Evolutionary conservation across 2,113 vertebrate genomes (phyloP).

Genomic region (Lichenostomus cassidix): DNA sequence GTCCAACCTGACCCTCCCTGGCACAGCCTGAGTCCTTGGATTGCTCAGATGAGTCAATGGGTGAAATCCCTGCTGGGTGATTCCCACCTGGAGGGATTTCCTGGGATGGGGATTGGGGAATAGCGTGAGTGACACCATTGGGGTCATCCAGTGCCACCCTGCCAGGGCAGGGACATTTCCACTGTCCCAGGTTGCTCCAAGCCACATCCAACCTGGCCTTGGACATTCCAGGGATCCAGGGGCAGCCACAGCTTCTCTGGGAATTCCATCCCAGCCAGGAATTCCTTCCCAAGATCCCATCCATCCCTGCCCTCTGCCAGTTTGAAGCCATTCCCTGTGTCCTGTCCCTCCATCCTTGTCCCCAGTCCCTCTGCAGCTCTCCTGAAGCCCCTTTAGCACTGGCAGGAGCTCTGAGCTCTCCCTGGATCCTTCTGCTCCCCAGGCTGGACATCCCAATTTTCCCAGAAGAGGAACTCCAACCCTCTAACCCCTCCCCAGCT

Average conservation of each 20-base stretch:
- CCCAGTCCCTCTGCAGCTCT: not conserved
- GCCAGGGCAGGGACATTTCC: not conserved
- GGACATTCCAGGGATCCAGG: not conserved
- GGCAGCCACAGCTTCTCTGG: not conserved
- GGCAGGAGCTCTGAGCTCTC: not conserved
- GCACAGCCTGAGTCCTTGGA: not conserved
- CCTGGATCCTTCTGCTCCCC: not conserved
- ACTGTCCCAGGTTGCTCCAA: rapidly evolving
- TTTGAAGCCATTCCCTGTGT: not conserved
- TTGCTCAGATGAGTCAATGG: not conserved
- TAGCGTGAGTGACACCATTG: rapidly evolving
- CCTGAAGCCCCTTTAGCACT: not conserved
- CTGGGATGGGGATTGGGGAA: not conserved
- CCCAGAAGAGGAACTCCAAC: not conserved
- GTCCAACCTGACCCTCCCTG: not conserved
- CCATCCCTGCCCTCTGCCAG: rapidly evolving
- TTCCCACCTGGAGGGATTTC: not conserved
- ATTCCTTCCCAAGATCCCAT: not conserved
- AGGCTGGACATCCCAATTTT: not conserved
- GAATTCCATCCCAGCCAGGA: not conserved
- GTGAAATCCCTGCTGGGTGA: not conserved
- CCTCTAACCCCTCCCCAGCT: not conserved
- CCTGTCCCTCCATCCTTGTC: not conserved
- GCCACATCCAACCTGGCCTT: rapidly evolving
- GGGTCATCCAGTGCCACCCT: too few species aligned